Base-by-base conservation (phyloP, 2,888 invertebrate genomes). In the Arctia plantaginis region DNA sequence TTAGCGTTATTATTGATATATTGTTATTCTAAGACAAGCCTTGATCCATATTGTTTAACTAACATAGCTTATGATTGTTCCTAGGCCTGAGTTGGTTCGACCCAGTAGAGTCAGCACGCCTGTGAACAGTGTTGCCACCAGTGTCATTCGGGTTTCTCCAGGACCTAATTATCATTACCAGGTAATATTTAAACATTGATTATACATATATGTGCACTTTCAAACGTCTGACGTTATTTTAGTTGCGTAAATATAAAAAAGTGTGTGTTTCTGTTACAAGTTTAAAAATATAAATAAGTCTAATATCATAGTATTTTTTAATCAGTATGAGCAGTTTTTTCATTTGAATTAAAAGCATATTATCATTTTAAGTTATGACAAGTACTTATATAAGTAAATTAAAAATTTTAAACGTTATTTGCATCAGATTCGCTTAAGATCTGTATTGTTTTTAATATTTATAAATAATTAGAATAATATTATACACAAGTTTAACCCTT, bases 81-180 rank as follows among this genome's bases (percentile, higher is more conserved):
- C 33, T 67, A 97, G 98, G 87, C 98, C 98, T 4, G 98, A 98
- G 78, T 62, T 85, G 89, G 97, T 98, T 20, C 96, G 97, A 79
- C 97, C 98, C 23, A 95, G 96, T 41, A 93, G 96, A 86, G 93
- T 92, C 86, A 95, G 88, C 89, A 94, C 91, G 77, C 95, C 96
- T 66, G 96, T 95, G 39, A 93, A 95, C 20, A 94, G 97, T 77
- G 96, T 96, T 51, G 97, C 97, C 66, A 97, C 98, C 44, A 98
- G 98, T 93, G 98, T 98, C 59, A 98, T 98, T 87, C 95, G 98
- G 89, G 97, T 98, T 87, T 98, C 98, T 3, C 98, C 98, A 20
- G 97, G 97, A 80, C 97, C 97, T 66, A 94, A 96, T 68, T 96
- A 95, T 81, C 95, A 94, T 76, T 95, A 95, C 77, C 96, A 94